Evolutionary conservation across 2,888 invertebrate genomes (phyloP).

Genomic region (Drosophila nr. medialis): DNA sequence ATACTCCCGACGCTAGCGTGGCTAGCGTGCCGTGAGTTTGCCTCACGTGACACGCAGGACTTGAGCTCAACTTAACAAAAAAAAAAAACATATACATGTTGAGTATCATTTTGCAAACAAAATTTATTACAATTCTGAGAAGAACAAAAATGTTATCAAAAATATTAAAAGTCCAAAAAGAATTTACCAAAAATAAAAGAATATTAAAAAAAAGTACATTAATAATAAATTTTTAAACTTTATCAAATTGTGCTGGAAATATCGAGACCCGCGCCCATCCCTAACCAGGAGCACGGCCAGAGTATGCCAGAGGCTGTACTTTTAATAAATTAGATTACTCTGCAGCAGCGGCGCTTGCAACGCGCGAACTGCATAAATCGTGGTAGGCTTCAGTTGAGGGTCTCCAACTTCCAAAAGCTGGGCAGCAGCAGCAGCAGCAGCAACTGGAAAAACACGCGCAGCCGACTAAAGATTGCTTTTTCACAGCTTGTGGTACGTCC

Average conservation of each 20-base stretch:
- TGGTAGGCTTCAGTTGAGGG: conserved; percentile 16
- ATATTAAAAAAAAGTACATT: fast-evolving
- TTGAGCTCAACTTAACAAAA: background rate
- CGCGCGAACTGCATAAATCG: conserved; percentile 76
- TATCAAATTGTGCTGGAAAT: background rate
- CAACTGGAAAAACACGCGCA: conserved; percentile 53
- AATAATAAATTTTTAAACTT: background rate
- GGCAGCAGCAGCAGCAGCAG: background rate
- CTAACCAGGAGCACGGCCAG: background rate
- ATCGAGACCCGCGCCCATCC: background rate
- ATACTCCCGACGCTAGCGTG: background rate
- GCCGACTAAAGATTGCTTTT: conserved; percentile 71
- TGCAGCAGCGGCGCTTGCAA: conserved; percentile 56
- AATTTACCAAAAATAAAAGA: background rate
- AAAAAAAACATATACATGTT: background rate
- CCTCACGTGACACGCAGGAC: background rate
- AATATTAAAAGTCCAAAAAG: background rate
- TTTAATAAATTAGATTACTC: conserved; percentile 79
- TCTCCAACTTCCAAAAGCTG: conserved; percentile 31
- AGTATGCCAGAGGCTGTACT: conserved; percentile 66
- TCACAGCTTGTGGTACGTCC: conserved; percentile 78
- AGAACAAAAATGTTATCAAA: background rate
- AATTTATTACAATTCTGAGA: background rate
- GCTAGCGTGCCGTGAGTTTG: background rate
- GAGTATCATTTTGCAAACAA: background rate